Evolutionary conservation across 2,888 invertebrate genomes (phyloP), one percentile per base, ranked within the genome.

Genomic region (Caenorhabditis parvicauda): DNA sequence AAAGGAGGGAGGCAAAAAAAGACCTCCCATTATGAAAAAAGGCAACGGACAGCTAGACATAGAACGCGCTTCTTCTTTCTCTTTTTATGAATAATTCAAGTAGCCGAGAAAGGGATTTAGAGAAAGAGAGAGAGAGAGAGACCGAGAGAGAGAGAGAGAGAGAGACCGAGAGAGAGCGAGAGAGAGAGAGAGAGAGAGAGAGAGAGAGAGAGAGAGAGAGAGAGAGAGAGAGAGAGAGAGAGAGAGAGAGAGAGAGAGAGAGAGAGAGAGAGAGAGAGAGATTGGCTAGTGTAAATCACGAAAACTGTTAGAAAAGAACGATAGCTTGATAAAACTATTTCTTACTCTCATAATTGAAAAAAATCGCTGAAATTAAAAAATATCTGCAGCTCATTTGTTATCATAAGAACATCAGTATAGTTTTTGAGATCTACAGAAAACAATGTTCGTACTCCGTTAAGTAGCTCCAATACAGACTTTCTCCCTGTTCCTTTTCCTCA

Each of bases 51-150:
- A n/a, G n/a, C n/a, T n/a, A n/a, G n/a, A n/a, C n/a, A n/a, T n/a
- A n/a, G n/a, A n/a, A 19, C 43, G 4, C n/a, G n/a, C n/a, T 38
- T 19, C n/a, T 38, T 14, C n/a, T 4, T 4, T 25, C 19, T 24
- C 21, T 7, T 22, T 21, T 42, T 42, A 21, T 3, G 19, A 39
- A 38, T 41, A 39, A 39, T 49, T 49, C 48, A 49, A 49, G 38
- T 49, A 27, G 39, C n/a, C n/a, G n/a, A n/a, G 41, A 49, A 49
- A 38, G 24, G 27, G 28, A 39, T 39, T 49, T 21, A 39, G 38
- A 25, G 21, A 6, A 46, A 47, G 22, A 14, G 17, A 29, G 7
- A 45, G 2, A 7, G 38, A 37, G 25, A 39, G 45, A 38, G 28
- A 38, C n/a, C 19, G 17, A 21, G 7, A 19, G 53, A 46, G 41